These are phyloP conservation scores for Heterochromis multidens DNA, from an alignment of 2,113 vertebrate genomes.

Conservation along the genomic window DNA sequence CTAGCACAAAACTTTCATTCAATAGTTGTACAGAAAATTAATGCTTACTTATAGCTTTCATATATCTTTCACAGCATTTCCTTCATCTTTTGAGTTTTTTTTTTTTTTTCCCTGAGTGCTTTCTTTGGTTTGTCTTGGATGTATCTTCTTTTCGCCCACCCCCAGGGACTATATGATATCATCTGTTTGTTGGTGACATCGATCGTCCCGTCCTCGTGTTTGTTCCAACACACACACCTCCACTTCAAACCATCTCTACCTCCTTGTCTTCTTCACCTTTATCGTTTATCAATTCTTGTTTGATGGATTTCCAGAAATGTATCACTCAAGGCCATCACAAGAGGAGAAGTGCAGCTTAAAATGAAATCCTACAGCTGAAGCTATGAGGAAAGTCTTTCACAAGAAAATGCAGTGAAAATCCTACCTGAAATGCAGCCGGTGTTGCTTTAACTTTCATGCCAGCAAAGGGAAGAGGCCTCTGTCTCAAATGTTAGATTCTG, in stretches of 20 bases:
- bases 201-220: background rate
- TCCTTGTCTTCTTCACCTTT: background rate
- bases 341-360: background rate
- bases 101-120: background rate
- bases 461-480: background rate
- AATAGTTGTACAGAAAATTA: background rate
- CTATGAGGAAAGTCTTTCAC: background rate
- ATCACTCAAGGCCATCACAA: slow-evolving; percentile 10
- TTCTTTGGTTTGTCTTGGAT: background rate
- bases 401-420: background rate
- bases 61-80: background rate
- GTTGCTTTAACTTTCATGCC: background rate
- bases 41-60: background rate
- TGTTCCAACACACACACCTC: background rate
- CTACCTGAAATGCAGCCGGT: background rate
- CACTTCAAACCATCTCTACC: background rate
- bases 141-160: background rate
- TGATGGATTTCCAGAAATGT: slow-evolving; percentile 20
- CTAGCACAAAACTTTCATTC: background rate
- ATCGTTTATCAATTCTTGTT: slow-evolving; percentile 4
- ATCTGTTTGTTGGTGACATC: background rate
- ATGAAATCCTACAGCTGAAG: background rate
- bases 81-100: background rate
- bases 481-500: background rate
- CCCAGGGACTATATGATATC: background rate